Percentiles rank a stretch among this genome's conserved stretches.
Evolutionary conservation across 1,140 invertebrate genomes (phyloP).

Genomic region (Aplysia californica): DNA sequence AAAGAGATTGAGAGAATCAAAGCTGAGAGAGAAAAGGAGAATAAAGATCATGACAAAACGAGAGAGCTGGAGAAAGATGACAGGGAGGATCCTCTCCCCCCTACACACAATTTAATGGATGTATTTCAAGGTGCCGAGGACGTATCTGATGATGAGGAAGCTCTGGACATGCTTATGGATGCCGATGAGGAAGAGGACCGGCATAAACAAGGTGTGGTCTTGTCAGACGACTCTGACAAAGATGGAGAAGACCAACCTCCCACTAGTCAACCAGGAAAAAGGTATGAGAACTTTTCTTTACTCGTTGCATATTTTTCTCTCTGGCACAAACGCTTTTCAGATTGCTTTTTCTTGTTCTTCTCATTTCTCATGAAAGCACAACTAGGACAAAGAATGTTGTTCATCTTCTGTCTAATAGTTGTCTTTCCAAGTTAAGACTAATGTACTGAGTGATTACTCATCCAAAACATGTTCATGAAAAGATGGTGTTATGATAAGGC

Average conservation of each 20-base stretch:
- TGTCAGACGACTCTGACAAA: slow-evolving; percentile 9
- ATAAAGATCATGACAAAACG: slow-evolving; percentile 11
- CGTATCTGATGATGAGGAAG: slow-evolving; percentile 28
- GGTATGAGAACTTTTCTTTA: background rate
- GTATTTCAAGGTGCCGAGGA: slow-evolving; percentile 34
- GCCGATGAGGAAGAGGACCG: slow-evolving; percentile 26
- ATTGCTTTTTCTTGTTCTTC: background rate
- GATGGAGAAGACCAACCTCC: slow-evolving; percentile 14
- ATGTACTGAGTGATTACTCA: too few species aligned
- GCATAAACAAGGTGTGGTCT: slow-evolving; percentile 18
- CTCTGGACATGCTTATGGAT: slow-evolving; percentile 22
- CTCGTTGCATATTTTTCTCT: background rate
- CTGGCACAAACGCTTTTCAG: too few species aligned
- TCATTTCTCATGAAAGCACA: background rate
- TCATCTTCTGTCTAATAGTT: background rate
- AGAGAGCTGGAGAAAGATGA: slow-evolving; percentile 30
- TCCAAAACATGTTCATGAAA: too few species aligned
- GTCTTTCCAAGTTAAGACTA: too few species aligned
- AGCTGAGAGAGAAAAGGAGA: slow-evolving; percentile 20
- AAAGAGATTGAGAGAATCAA: slow-evolving; percentile 26
- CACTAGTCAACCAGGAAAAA: slow-evolving; percentile 24
- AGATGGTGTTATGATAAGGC: too few species aligned
- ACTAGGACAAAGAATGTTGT: too few species aligned
- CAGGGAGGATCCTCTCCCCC: slow-evolving; percentile 28
- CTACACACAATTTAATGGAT: slow-evolving; percentile 35